A percentile compares a stretch with the other conserved stretches of the same genome.
Evolutionary conservation across 2,113 vertebrate species (phyloP).

Genomic region (Puntigrus tetrazona): DNA sequence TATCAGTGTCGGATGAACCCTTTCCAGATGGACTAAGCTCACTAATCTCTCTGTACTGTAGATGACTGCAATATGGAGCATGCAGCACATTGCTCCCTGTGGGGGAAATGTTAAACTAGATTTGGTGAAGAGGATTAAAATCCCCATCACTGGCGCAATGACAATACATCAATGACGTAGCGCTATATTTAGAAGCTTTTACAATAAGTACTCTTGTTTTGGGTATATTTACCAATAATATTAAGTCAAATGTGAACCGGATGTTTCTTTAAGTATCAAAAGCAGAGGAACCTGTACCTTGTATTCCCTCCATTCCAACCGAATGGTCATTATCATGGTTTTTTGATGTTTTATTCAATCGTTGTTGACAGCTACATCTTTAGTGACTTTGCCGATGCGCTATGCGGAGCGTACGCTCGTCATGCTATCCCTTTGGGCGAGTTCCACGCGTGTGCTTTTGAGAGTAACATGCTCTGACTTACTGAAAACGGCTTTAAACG

Average conservation of each 20-base stretch:
- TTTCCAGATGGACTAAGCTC: conserved; percentile 42
- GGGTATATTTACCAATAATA: background rate
- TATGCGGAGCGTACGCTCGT: conserved; percentile 2
- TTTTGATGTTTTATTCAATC: conserved; percentile 7
- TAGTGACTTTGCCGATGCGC: conserved; percentile 13
- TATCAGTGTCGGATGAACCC: conserved; percentile 28
- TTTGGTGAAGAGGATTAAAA: conserved; percentile 24
- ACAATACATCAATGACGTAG: conserved; percentile 9
- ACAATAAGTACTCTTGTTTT: conserved; percentile 3
- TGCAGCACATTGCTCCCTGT: conserved; percentile 13
- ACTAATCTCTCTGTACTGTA: conserved; percentile 38
- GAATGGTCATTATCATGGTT: background rate
- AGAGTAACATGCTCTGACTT: conserved; percentile 43
- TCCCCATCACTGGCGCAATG: conserved; percentile 1
- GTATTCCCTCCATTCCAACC: background rate
- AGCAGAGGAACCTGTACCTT: background rate
- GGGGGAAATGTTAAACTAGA: conserved; percentile 28
- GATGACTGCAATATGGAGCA: conserved; percentile 40
- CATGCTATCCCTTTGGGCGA: conserved; percentile 15
- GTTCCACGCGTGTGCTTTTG: conserved; percentile 38
- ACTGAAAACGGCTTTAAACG: conserved; percentile 40
- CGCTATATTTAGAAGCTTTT: conserved; percentile 5
- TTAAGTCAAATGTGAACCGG: background rate
- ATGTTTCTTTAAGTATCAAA: background rate
- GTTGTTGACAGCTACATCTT: conserved; percentile 36